phyloP scores from a whole-genome alignment of 1,140 invertebrate genomes.

The Frieseomelitta varia region DNA sequence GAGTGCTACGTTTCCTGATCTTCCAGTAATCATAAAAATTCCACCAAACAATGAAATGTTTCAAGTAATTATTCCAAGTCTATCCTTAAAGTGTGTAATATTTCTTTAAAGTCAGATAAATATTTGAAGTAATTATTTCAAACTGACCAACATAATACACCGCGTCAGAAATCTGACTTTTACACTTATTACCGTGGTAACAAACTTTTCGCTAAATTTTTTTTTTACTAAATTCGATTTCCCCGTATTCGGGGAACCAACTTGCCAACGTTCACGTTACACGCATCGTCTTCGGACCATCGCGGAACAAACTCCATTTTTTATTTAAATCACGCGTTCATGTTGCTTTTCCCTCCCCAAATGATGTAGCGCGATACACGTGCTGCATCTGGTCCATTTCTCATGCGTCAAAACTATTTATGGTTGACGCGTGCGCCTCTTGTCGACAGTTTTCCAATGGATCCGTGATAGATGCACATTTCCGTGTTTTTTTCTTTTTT shows the following conservation, averaged over 20 bases:
- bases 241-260: background rate
- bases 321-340: conserved; percentile 33
- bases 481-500: conserved; percentile 41
- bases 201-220: too few species aligned
- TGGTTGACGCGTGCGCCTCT: conserved; percentile 56
- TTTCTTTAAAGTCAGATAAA: too few species aligned
- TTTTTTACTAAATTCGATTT: background rate
- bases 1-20: too few species aligned
- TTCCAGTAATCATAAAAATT: too few species aligned
- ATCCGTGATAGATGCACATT: conserved; percentile 68
- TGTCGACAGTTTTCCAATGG: conserved; percentile 68
- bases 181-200: too few species aligned
- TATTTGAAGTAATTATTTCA: too few species aligned
- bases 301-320: conserved; percentile 1
- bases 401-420: conserved; percentile 69
- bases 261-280: background rate
- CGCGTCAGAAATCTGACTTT: too few species aligned
- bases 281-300: background rate
- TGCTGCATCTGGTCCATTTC: conserved; percentile 60
- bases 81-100: too few species aligned
- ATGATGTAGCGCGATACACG: conserved; percentile 46
- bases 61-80: too few species aligned
- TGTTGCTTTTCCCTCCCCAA: conserved; percentile 8
- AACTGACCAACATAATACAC: too few species aligned
- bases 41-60: too few species aligned